Base-by-base conservation (phyloP, 2,888 invertebrate genomes). In the Harmothoe impar region DNA sequence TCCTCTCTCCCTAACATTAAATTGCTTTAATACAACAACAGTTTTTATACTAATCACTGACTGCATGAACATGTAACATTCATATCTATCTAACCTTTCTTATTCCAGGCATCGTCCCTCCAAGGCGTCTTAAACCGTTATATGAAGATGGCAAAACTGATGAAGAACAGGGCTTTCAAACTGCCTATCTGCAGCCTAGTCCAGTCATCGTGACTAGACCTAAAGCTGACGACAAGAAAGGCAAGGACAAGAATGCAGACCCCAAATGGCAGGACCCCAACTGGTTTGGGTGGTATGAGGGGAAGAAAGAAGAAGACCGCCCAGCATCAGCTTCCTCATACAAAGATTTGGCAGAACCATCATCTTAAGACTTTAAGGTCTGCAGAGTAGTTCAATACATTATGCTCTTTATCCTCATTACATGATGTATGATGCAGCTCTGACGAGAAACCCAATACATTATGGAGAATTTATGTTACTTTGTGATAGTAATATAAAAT, bases 201-300 rank as follows among this genome's bases (percentile, higher is more conserved):
- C 20, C 20, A 3, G 62, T 62, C 62, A 62, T n/a, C 12, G 62
- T 62, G 23, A 62, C n/a, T 15, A 20, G 62, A 3, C 62, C 62
- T n/a, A 62, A 62, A n/a, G 62, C 15, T 15, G 10, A 43, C 3
- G 43, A 43, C 43, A 62, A 5, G 15, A 62, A 62, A 20, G 20
- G 20, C 3, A 62, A 62, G 62, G 43, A 43, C 10, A 52, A 52
- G 54, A 52, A 52, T 52, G 43, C 43, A 43, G 43, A 43, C 43
- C 62, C 62, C 7, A n/a, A 20, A n/a, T 20, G 20, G 23, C 62
- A 20, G 62, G 62, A 62, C 15, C 62, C 62, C 20, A 62, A 5
- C 62, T 62, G 62, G 62, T 62, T 62, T 15, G 62, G 62, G 62
- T 62, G 62, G 62, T 62, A 62, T n/a, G 62, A 62, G 62, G 62